Evolutionary conservation across 1,140 invertebrate species (phyloP).

Genomic region (Lordiphosa collinella): DNA sequence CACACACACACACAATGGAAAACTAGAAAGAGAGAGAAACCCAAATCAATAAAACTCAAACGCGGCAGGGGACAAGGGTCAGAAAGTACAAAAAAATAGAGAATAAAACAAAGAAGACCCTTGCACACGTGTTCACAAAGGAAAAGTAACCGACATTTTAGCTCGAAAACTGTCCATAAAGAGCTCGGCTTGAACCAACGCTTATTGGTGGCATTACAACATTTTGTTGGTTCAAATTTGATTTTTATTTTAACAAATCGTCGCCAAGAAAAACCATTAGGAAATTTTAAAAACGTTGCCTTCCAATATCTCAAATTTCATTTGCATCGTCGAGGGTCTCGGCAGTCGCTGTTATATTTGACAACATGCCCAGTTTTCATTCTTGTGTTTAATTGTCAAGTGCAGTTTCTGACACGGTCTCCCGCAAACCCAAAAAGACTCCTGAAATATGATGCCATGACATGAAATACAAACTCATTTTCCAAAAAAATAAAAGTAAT

Average conservation of each 20-base stretch:
- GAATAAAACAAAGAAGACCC: slow-evolving; percentile 33
- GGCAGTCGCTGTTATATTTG: slow-evolving; percentile 59
- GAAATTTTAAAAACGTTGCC: slow-evolving; percentile 25
- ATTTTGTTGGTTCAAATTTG: slow-evolving; percentile 18
- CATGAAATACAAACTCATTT: slow-evolving; percentile 42
- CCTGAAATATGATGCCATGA: slow-evolving; percentile 44
- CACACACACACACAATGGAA: slow-evolving; percentile 18
- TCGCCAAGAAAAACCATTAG: slow-evolving; percentile 30
- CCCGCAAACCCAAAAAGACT: slow-evolving; percentile 17
- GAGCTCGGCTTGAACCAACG: slow-evolving; percentile 41
- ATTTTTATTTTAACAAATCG: slow-evolving; percentile 40
- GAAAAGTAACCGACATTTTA: slow-evolving; percentile 57
- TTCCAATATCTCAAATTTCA: slow-evolving; percentile 46
- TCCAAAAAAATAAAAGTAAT: slow-evolving; percentile 19
- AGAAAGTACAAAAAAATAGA: slow-evolving; percentile 31
- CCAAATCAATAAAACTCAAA: slow-evolving; percentile 65
- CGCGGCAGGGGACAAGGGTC: slow-evolving; percentile 65
- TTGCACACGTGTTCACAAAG: slow-evolving; percentile 74
- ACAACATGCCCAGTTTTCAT: slow-evolving; percentile 35
- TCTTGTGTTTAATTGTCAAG: slow-evolving; percentile 54
- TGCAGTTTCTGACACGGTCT: slow-evolving; percentile 49
- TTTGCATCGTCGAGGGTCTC: slow-evolving; percentile 40
- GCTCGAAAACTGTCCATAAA: slow-evolving; percentile 39
- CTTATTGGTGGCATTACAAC: slow-evolving; percentile 22
- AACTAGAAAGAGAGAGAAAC: slow-evolving; percentile 24